Evolutionary conservation across 2,888 invertebrate species (phyloP).

Genomic region (Macrophya alboannulata): DNA sequence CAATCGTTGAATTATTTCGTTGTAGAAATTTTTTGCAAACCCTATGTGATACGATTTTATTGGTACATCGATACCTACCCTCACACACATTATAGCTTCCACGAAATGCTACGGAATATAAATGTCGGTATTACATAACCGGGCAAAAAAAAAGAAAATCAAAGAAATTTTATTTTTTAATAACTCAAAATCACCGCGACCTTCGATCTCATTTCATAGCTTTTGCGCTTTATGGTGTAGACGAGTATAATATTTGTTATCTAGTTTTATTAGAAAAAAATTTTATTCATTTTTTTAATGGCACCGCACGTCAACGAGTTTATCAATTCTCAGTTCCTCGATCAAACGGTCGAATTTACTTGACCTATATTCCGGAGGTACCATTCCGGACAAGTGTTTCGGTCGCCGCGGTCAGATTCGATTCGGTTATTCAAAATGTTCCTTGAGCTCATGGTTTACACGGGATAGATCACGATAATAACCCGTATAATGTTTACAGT

Average conservation of each 20-base stretch:
- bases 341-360: not conserved
- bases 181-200: not conserved
- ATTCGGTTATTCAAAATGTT: not conserved
- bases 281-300: not conserved
- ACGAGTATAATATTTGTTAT: not conserved
- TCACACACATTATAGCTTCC: no score
- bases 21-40: not conserved
- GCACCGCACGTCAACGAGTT: not conserved
- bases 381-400: not conserved
- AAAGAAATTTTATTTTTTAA: not conserved
- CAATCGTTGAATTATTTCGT: not conserved
- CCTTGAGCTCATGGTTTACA: not conserved
- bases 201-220: not conserved
- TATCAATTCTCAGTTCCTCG: not conserved
- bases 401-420: not conserved
- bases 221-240: not conserved
- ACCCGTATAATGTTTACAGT: conserved; percentile 29
- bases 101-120: no score
- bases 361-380: not conserved
- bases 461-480: not conserved
- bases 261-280: not conserved
- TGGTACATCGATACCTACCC: no score
- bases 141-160: no score
- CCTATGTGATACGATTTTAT: not conserved
- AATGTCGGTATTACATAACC: no score